Evolutionary conservation across 2,797 vertebrate species (phyloP).

Genomic region (Gambusia yucatana): DNA sequence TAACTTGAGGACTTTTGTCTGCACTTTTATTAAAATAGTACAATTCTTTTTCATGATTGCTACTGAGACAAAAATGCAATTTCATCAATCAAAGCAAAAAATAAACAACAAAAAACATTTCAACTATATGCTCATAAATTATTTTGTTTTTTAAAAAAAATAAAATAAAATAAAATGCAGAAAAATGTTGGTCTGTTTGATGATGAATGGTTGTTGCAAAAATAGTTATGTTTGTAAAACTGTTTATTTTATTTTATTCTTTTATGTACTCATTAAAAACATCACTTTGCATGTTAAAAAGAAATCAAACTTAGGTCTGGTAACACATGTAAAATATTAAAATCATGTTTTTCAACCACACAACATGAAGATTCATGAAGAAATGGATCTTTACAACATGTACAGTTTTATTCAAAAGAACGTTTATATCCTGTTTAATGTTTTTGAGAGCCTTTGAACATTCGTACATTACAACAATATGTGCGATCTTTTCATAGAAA

Average conservation of each 20-base stretch:
- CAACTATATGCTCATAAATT: no score
- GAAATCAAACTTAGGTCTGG: background rate
- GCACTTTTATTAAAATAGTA: background rate
- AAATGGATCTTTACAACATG: background rate
- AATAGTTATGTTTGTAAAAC: background rate
- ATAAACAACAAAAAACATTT: background rate
- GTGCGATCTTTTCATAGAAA: background rate
- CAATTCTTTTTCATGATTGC: background rate
- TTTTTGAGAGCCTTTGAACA: background rate
- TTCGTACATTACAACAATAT: background rate
- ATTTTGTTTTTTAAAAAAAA: no score
- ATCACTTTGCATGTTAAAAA: background rate
- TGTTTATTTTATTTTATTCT: background rate
- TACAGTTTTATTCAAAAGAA: background rate
- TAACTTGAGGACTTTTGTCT: background rate
- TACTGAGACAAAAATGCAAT: background rate
- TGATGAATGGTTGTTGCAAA: background rate
- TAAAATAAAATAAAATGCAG: background rate
- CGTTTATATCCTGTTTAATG: background rate
- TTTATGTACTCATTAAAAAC: background rate
- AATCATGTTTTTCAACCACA: background rate
- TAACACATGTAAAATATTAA: background rate
- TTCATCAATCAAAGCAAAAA: background rate
- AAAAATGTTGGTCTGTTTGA: background rate
- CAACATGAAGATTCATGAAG: background rate